Conservation (phyloP, 2,113 vertebrate species). For the Ramphastos sulfuratus region DNA sequence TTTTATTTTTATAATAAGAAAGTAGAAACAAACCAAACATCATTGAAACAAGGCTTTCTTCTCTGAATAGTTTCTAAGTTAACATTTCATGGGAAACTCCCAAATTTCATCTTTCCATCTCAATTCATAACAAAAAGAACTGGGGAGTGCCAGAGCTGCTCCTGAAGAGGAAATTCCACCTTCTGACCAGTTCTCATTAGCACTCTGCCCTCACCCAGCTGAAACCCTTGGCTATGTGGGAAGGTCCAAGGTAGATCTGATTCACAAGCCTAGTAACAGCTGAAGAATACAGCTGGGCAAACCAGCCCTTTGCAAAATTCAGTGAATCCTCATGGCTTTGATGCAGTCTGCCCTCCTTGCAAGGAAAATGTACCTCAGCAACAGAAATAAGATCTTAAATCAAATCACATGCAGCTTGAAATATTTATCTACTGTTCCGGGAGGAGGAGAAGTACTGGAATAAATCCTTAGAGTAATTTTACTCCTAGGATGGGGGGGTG, state of each 20-base stretch:
- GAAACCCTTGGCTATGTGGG: background rate
- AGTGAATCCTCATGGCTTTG: background rate
- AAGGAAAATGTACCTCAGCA: slow-evolving; percentile 50
- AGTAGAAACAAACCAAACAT: background rate
- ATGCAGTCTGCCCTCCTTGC: background rate
- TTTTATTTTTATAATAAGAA: background rate
- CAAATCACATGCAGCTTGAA: slow-evolving; percentile 30
- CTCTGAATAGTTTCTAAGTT: background rate
- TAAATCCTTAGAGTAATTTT: background rate
- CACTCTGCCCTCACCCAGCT: background rate
- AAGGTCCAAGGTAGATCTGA: background rate
- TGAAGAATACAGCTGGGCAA: background rate
- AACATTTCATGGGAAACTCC: background rate
- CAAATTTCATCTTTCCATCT: background rate
- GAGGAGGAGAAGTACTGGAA: background rate
- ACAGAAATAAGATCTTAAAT: slow-evolving; percentile 45
- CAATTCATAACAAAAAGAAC: background rate
- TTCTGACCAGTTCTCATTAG: background rate
- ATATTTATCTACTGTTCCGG: slow-evolving; percentile 12
- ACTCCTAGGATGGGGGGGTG: background rate
- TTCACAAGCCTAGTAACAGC: slow-evolving; percentile 14
- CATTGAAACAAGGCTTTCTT: background rate
- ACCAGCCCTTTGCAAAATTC: background rate
- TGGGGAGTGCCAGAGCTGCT: background rate
- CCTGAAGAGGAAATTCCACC: background rate